phyloP scores from a whole-genome alignment of 2,888 invertebrate species.

The Caenorhabditis drosophilae region DNA sequence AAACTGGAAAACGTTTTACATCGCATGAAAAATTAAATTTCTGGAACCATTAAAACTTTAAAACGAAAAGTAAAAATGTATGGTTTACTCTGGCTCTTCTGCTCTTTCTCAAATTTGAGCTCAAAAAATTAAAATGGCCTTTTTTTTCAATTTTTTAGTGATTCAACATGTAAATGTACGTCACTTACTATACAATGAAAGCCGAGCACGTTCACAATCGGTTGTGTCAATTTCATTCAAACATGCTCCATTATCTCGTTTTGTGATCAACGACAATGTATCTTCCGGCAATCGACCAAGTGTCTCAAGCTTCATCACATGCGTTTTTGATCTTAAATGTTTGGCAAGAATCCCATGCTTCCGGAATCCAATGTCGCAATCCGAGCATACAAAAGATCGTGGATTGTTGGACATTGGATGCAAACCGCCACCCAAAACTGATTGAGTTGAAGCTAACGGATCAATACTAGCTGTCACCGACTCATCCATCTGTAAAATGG shows the following conservation, averaged over 20 bases:
- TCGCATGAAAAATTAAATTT: too few species aligned
- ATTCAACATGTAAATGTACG: too few species aligned
- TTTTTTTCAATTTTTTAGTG: too few species aligned
- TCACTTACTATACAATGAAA: slow-evolving; percentile 49
- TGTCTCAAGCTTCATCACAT: slow-evolving; percentile 73
- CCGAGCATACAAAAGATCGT: slow-evolving; percentile 91
- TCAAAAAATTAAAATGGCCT: too few species aligned
- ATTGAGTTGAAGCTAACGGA: slow-evolving; percentile 43
- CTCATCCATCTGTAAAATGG: slow-evolving; percentile 47
- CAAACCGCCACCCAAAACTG: slow-evolving; percentile 39
- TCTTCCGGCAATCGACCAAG: slow-evolving; percentile 88
- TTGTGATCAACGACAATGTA: slow-evolving; percentile 88
- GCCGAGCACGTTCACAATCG: slow-evolving; percentile 86
- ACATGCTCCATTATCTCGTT: slow-evolving; percentile 76
- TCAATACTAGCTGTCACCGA: slow-evolving; percentile 38
- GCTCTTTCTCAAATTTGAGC: too few species aligned
- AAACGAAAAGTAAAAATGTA: too few species aligned
- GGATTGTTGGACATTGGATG: slow-evolving; percentile 76
- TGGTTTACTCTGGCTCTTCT: too few species aligned
- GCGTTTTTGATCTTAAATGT: slow-evolving; percentile 77
- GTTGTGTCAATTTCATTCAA: slow-evolving; percentile 93
- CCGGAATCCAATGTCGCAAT: slow-evolving; percentile 90
- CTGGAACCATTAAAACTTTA: slow-evolving; percentile 9
- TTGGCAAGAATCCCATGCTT: slow-evolving; percentile 96
- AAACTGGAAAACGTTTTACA: too few species aligned